These are phyloP conservation scores for Tapirus indicus DNA, from an alignment of 2,797 vertebrate species.

Conservation along the genomic window DNA sequence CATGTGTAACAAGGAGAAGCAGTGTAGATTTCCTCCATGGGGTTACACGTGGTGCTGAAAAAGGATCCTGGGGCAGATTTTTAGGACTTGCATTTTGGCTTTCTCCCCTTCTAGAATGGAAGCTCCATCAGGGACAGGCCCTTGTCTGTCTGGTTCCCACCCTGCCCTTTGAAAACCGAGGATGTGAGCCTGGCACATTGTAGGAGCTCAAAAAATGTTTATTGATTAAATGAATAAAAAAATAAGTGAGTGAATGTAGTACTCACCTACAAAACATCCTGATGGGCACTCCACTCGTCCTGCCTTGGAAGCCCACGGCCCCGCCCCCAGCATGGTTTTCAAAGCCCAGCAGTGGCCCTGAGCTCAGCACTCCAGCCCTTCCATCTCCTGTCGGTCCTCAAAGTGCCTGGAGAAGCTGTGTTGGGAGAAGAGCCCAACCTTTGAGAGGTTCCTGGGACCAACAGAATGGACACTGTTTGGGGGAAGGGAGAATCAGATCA, in stretches of 20 bases:
- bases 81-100: background rate
- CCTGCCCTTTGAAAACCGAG: background rate
- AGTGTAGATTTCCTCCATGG: background rate
- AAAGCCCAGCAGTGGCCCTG: background rate
- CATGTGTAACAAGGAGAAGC: background rate
- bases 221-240: background rate
- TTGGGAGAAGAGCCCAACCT: background rate
- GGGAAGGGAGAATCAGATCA: background rate
- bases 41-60: background rate
- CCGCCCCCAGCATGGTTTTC: background rate
- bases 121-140: background rate
- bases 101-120: background rate
- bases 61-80: background rate
- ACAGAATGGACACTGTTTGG: background rate
- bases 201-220: background rate
- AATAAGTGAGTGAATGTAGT: background rate
- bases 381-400: accelerated
- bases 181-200: background rate
- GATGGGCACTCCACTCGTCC: background rate
- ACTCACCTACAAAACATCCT: background rate
- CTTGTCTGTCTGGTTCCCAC: background rate
- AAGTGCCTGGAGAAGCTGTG: background rate
- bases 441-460: background rate
- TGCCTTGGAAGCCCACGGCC: background rate
- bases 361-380: background rate